Base-by-base conservation (phyloP, 2,113 vertebrate species). In the Sminthopsis crassicaudata region DNA sequence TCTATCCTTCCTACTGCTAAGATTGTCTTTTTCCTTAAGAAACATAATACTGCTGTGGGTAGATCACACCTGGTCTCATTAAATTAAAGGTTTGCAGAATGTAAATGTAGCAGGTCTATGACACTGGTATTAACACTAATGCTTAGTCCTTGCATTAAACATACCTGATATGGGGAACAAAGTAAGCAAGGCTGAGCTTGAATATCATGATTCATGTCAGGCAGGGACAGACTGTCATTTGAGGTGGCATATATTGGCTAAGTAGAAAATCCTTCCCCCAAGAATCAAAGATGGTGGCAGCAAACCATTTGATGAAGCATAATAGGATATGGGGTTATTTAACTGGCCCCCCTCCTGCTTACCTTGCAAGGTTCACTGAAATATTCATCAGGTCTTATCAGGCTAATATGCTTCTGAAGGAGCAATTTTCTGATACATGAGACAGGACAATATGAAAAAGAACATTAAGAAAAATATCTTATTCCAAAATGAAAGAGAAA, bases 401-500 rank as follows among this genome's bases (percentile, higher is more conserved):
- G 92, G 67, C 93, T 97, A 98, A 96, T 84, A 50, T 95, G n/a
- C 90, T 93, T 96, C 97, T 96, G 97, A 98, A 97, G 90, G 91
- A 97, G 93, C 90, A 52, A 42, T 96, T 98, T 98, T 95, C 94
- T 97, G 90, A 97, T 95, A 96, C 54, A 97, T 96, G 93, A 98
- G 91, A 97, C 30, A 92, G 94, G 92, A 95, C 97, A 96, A 55
- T 93, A 98, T 92, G 84, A 97, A 98, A 98, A 97, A 96, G 95
- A 96, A 96, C 95, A 97, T 96, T 97, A 96, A 96, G 93, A 27
- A 90, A 97, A 97, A 97, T 95, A 97, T 90, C 76, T 92, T 52
- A 97, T 97, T 97, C 95, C 94, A 91, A 97, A 98, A 93, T 97
- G 97, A 97, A 96, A 97, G 96, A 97, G 96, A 76, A 91, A 95